Base-by-base conservation (phyloP, 2,113 vertebrate genomes). In the Hiodon alosoides region DNA sequence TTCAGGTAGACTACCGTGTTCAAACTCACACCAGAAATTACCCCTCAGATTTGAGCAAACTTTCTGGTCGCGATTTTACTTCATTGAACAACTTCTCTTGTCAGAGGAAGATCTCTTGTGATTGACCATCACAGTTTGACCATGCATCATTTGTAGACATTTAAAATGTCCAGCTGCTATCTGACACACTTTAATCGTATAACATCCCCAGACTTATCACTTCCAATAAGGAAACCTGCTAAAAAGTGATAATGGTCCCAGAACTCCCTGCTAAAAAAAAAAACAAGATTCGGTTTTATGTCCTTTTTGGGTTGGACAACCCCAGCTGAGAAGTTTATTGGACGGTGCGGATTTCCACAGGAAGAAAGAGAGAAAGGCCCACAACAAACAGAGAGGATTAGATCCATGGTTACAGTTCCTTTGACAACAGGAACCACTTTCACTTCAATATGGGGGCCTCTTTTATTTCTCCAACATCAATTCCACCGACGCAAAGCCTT, bases 401-500 rank as follows among this genome's bases (percentile, higher is more conserved):
- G 75, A 80, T 84, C 83, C 60, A 75, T 81, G 79, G 83, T 78
- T 82, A 81, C 80, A 72, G 83, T 68, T 8, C 14, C 62, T 51
- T 17, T 77, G 68, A 50, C 51, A 46, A 69, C 74, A 9, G 31
- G 71, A 50, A 80, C 71, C 54, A 67, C 61, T 65, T n/a, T n/a
- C 50, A 48, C 47, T 17, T 67, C 50, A 71, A 69, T 17, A 59
- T 72, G 67, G 58, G 79, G 79, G 78, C 77, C 80, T 73, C 78
- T 77, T 78, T 86, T 76, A 79, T 80, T 82, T 74, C 78, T 77
- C 78, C 79, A 79, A 79, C 84, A 79, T 73, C 80, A 81, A 82
- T 85, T 85, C 81, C 79, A 85, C 82, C 79, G 79, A 84, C 78
- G 67, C 83, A 81, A 87, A 82, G 81, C 86, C 81, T 83, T 84